Evolutionary conservation across 2,888 invertebrate species (phyloP).

Genomic region (Corbicula japonica): DNA sequence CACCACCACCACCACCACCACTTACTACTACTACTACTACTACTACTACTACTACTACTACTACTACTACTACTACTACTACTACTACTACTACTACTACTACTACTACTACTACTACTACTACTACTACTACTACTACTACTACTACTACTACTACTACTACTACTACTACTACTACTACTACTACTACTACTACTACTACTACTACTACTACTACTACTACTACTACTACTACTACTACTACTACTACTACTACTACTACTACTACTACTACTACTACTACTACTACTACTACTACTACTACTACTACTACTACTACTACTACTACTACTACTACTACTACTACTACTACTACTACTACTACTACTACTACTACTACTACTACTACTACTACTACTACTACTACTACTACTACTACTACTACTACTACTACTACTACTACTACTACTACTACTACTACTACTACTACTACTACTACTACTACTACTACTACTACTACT

Average conservation of each 20-base stretch:
- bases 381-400: not conserved
- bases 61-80: constrained; percentile 21
- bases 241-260: constrained; percentile 21
- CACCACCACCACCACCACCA: constrained; percentile 9
- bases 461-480: not conserved
- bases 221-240: constrained; percentile 28
- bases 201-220: constrained; percentile 29
- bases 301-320: constrained; percentile 9
- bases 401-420: not conserved
- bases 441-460: constrained; percentile 2
- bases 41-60: constrained; percentile 22
- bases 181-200: constrained; percentile 25
- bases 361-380: constrained; percentile 1
- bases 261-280: constrained; percentile 16
- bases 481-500: constrained; percentile 1
- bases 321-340: not conserved
- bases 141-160: constrained; percentile 28
- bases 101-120: constrained; percentile 26
- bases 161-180: constrained; percentile 26
- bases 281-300: constrained; percentile 13
- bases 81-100: constrained; percentile 29
- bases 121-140: constrained; percentile 28
- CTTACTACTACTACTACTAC: constrained; percentile 26
- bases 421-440: constrained; percentile 1
- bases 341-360: not conserved